A percentile compares a stretch with the other conserved stretches of the same genome.
phyloP scores from a whole-genome alignment of 1,140 invertebrate species.

The Coenobita brevimanus region DNA sequence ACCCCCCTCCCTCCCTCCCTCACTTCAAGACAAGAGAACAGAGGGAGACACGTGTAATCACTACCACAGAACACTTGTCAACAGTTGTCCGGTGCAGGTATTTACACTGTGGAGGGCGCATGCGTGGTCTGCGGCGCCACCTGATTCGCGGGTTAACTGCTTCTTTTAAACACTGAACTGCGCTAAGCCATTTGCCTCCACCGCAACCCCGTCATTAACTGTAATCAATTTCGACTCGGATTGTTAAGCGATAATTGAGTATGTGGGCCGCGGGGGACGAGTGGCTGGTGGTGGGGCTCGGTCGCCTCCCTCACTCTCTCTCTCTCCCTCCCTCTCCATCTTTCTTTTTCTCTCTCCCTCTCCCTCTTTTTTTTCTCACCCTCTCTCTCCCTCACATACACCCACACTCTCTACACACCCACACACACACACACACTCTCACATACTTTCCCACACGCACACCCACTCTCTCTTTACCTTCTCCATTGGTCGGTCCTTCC shows the following conservation, averaged over 20 bases:
- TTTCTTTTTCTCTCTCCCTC: not conserved
- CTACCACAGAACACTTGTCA: constrained; percentile 45
- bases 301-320: not conserved
- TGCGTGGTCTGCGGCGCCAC: constrained; percentile 39
- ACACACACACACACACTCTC: not conserved
- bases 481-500: too few relatives aligned
- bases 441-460: too few relatives aligned
- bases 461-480: too few relatives aligned
- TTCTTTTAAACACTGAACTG: constrained; percentile 65
- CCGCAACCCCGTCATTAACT: constrained; percentile 62
- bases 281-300: not conserved
- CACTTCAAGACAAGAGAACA: not conserved
- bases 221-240: constrained; percentile 67
- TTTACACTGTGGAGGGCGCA: constrained; percentile 51
- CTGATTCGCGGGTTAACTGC: constrained; percentile 63
- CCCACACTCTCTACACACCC: not conserved
- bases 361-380: too few relatives aligned
- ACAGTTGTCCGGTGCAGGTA: constrained; percentile 38
- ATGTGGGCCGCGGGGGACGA: constrained; percentile 55
- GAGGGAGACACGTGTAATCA: constrained; percentile 42
- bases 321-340: not conserved
- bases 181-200: constrained; percentile 60
- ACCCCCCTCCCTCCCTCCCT: not conserved
- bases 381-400: not conserved
- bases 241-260: constrained; percentile 67